Percentiles rank a stretch among this genome's conserved stretches.
Evolutionary conservation across 2,113 vertebrate species (phyloP).

Genomic region (Murina feae): DNA sequence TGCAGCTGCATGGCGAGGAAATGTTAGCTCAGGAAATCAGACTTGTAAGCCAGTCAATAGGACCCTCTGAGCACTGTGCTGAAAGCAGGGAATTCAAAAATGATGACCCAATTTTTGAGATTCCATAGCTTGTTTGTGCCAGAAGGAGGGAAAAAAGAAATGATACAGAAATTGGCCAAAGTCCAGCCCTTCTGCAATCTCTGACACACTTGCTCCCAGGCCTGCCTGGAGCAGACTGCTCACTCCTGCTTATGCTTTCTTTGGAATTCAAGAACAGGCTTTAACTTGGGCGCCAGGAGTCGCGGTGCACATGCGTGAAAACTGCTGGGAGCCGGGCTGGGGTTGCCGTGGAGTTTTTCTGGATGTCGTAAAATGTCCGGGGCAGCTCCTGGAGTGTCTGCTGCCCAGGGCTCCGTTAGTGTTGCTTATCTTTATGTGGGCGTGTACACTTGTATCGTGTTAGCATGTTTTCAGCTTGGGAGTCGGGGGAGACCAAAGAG

Average conservation of each 20-base stretch:
- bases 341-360: background rate
- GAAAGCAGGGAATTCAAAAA: conserved; percentile 57
- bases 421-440: background rate
- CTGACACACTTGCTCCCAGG: background rate
- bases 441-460: background rate
- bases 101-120: conserved; percentile 48
- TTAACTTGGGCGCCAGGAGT: background rate
- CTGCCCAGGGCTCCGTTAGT: background rate
- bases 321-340: background rate
- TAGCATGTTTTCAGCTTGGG: conserved; percentile 28
- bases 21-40: conserved; percentile 49
- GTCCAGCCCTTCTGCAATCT: background rate
- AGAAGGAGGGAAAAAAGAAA: background rate
- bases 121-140: conserved; percentile 43
- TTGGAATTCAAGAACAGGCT: background rate
- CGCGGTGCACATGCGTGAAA: background rate
- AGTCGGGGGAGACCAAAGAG: background rate
- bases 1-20: background rate
- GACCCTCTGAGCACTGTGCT: conserved; percentile 35
- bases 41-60: conserved; percentile 21
- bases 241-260: background rate
- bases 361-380: background rate
- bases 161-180: background rate
- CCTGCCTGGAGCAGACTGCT: background rate
- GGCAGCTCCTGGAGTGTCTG: background rate